Percentiles rank a stretch among this genome's conserved stretches.
Conservation (phyloP, 1,140 invertebrate genomes). For the Mylabris phalerata region DNA sequence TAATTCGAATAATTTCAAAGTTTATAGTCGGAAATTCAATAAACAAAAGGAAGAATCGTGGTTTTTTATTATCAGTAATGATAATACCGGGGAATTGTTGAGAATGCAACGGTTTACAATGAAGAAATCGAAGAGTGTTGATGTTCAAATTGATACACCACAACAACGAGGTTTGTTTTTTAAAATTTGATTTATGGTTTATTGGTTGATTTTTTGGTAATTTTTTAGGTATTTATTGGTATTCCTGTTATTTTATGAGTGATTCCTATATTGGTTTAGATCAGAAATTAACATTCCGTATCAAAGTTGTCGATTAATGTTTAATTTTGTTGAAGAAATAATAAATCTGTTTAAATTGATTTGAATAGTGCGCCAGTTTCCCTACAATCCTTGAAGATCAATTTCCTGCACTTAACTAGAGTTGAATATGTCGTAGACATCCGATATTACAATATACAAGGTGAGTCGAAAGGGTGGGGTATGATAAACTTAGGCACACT, state of each 20-base stretch:
- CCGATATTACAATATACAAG: too few species aligned
- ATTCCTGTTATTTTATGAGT: conserved; percentile 84
- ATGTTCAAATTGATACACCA: conserved; percentile 28
- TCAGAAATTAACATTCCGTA: conserved; percentile 57
- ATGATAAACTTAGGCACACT: too few species aligned
- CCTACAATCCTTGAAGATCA: too few species aligned
- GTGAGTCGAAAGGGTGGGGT: too few species aligned
- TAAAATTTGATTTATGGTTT: conserved; percentile 1
- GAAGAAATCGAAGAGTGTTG: conserved; percentile 40
- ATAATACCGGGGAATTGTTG: conserved; percentile 62
- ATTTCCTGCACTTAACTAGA: too few species aligned
- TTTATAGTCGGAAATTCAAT: conserved; percentile 76
- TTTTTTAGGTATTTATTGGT: conserved; percentile 60
- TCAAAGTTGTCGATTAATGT: conserved; percentile 13
- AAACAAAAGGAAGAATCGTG: conserved; percentile 94
- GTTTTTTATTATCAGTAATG: conserved; percentile 75
- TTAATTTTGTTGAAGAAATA: too few species aligned
- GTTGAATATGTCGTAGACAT: too few species aligned
- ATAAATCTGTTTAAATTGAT: too few species aligned
- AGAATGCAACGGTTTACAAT: conserved; percentile 73
- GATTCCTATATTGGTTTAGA: conserved; percentile 93
- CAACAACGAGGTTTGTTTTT: conserved; percentile 22
- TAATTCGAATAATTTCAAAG: conserved; percentile 46
- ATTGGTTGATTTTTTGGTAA: neutral
- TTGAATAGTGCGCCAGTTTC: too few species aligned